A percentile compares a stretch with the other conserved stretches of the same genome.
Conservation (phyloP, 2,797 vertebrate species). For the Gallinago stenura region DNA sequence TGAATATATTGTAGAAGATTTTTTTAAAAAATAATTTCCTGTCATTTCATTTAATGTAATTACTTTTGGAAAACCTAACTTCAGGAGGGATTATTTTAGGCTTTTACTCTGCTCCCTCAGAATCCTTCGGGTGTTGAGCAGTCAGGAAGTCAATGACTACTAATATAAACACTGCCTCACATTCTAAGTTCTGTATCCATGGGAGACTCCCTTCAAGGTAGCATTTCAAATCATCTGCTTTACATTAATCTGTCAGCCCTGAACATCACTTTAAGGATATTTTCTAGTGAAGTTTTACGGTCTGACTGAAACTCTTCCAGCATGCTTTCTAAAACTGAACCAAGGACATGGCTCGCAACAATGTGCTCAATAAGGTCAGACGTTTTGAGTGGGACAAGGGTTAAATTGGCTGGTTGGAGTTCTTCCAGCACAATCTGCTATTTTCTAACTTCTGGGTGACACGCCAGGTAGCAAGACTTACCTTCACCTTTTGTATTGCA, state of each 20-base stretch:
- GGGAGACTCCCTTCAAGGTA: background rate
- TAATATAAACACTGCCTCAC: background rate
- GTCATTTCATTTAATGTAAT: accelerated
- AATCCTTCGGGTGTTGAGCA: background rate
- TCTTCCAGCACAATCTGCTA: slow-evolving; percentile 5
- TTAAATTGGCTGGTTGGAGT: slow-evolving; percentile 1
- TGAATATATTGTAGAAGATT: background rate
- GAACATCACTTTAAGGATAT: background rate
- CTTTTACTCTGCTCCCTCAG: background rate
- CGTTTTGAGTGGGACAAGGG: background rate
- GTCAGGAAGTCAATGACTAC: background rate
- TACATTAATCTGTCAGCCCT: background rate
- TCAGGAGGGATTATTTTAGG: background rate
- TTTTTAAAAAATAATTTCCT: background rate
- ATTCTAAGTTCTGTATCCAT: background rate
- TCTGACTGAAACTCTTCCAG: background rate
- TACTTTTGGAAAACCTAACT: background rate
- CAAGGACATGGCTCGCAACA: background rate
- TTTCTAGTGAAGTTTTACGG: background rate
- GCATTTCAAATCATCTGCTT: background rate
- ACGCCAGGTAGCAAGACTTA: background rate
- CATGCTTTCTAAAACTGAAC: background rate
- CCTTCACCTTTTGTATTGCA: background rate
- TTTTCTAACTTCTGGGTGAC: background rate
- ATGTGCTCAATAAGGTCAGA: background rate